Percentiles rank a stretch among this genome's conserved stretches.
Conservation (phyloP, 2,113 vertebrate species). For the Nibea coibor region DNA sequence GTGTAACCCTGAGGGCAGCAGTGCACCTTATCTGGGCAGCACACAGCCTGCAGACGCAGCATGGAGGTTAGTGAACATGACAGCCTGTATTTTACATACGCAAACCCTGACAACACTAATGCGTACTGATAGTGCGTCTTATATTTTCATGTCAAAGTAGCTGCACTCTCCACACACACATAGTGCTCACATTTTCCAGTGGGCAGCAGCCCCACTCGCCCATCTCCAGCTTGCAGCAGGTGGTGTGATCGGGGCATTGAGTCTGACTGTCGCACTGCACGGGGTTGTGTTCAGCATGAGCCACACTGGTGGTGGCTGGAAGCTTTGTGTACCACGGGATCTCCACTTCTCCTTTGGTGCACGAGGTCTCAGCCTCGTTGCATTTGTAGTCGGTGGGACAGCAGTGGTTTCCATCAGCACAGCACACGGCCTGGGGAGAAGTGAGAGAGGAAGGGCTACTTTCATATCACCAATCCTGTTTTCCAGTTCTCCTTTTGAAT, state of each 20-base stretch:
- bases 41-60: slow-evolving; percentile 69
- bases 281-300: background rate
- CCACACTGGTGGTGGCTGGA: slow-evolving; percentile 18
- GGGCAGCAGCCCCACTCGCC: slow-evolving; percentile 81
- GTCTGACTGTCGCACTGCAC: slow-evolving; percentile 40
- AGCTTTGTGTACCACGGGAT: slow-evolving; percentile 84
- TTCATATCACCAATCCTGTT: background rate
- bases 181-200: slow-evolving; percentile 62
- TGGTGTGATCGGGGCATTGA: slow-evolving; percentile 61
- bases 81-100: background rate
- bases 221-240: slow-evolving; percentile 71
- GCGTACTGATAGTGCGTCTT: background rate
- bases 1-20: slow-evolving; percentile 85
- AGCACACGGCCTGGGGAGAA: slow-evolving; percentile 81
- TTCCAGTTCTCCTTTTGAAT: slow-evolving; percentile 52
- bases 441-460: slow-evolving; percentile 20
- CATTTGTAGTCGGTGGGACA: slow-evolving; percentile 79
- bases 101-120: background rate
- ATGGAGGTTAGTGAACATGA: background rate
- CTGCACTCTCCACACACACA: background rate
- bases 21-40: slow-evolving; percentile 81
- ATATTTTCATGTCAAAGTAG: slow-evolving; percentile 25
- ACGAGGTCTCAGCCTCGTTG: slow-evolving; percentile 18
- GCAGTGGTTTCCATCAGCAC: slow-evolving; percentile 77
- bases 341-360: slow-evolving; percentile 60